phyloP scores from a whole-genome alignment of 2,797 vertebrate genomes.

The Bradypodion pumilum region DNA sequence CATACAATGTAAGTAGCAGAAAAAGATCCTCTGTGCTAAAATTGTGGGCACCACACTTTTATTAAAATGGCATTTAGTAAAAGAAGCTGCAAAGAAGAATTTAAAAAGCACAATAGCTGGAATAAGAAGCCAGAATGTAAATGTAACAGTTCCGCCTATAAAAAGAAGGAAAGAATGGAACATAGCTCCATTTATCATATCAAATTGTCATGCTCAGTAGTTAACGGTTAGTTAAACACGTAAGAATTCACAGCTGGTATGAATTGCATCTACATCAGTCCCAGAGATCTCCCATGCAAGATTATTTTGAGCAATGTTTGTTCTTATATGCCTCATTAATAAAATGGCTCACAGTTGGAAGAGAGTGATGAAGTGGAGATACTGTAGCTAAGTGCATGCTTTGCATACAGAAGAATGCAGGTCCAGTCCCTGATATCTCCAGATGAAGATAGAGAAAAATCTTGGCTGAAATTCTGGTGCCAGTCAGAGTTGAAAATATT shows the following conservation, averaged over 20 bases:
- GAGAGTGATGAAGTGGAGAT: not conserved
- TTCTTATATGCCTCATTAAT: not conserved
- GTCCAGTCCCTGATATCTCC: too few species aligned
- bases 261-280: not conserved
- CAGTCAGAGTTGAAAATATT: too few species aligned
- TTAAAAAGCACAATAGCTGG: not conserved
- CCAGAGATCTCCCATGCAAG: not conserved
- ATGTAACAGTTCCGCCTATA: not conserved
- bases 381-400: too few species aligned
- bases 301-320: not conserved
- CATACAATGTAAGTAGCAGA: not conserved
- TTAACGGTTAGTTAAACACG: not conserved
- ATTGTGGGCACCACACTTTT: too few species aligned
- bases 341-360: not conserved
- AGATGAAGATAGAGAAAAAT: too few species aligned
- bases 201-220: not conserved
- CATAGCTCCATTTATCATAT: not conserved
- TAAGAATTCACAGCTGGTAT: not conserved
- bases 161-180: not conserved
- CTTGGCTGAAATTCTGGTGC: too few species aligned
- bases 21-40: not conserved
- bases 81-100: not conserved
- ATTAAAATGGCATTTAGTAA: not conserved
- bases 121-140: not conserved
- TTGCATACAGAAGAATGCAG: too few species aligned